Base-by-base conservation (phyloP, 2,113 vertebrate species). In the Takifugu flavidus region DNA sequence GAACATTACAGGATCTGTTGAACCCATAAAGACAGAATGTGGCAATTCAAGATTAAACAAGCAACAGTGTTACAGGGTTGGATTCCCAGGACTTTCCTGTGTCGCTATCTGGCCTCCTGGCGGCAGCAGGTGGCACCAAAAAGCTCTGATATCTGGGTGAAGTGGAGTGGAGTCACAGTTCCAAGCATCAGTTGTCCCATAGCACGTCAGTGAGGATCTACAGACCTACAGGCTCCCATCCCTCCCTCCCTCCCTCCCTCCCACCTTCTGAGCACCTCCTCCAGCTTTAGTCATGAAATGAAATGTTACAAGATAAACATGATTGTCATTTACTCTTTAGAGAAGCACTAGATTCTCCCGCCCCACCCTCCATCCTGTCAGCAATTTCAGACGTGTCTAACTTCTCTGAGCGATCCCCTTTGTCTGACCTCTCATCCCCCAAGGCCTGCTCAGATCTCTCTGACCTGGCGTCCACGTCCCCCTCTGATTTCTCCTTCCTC, bases 291-390 rank as follows among this genome's bases (percentile, higher is more conserved):
- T 85, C 72, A 67, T 79, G 70, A 77, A 53, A 49, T n/a, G 1
- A 77, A 77, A 72, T 57, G 49, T 75, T 71, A 73, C 75, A 75
- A 82, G 51, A 69, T 51, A 72, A 69, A 54, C 46, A 76, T 62
- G 60, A 59, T 82, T 57, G 57, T 91, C 88, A 91, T 90, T 91
- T 91, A 85, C 89, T 91, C 68, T 82, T 89, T 54, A 89, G 89
- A 56, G 90, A 91, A 26, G 89, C 90, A 84, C 90, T 91, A 76
- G 90, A 91, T 60, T 88, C 88, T 65, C 86, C 88, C 0, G 89
- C 90, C 53, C 88, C 89, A 3, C 82, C 82, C 51, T 91, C 88
- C 29, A 67, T 53, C 67, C 83, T 88, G 83, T 89, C 88, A 5
- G 85, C 88, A 13, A 82, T 89, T 74, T 90, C 89, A 3, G 89